These are phyloP conservation scores for Odocoileus hemionus DNA, from an alignment of 2,113 vertebrate genomes.

Conservation along the genomic window DNA sequence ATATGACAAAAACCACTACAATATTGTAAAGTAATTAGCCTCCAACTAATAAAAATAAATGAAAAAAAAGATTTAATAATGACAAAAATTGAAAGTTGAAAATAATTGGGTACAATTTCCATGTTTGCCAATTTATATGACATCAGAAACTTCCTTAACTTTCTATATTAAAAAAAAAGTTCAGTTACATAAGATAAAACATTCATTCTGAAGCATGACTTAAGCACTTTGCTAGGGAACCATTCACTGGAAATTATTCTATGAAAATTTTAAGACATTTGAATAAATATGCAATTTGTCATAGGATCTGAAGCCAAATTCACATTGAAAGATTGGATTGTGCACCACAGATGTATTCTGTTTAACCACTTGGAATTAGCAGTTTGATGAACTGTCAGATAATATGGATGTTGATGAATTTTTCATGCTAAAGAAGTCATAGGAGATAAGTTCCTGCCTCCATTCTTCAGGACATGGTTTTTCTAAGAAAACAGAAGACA, in stretches of 20 bases:
- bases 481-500: slow-evolving; percentile 48
- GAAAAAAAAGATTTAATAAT: neutral
- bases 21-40: no score
- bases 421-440: slow-evolving; percentile 71
- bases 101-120: slow-evolving; percentile 10
- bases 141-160: slow-evolving; percentile 36
- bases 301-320: slow-evolving; percentile 68
- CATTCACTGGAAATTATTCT: slow-evolving; percentile 48
- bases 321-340: slow-evolving; percentile 22
- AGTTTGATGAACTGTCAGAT: slow-evolving; percentile 67
- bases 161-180: slow-evolving; percentile 41
- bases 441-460: slow-evolving; percentile 68
- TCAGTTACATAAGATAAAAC: slow-evolving; percentile 44
- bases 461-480: slow-evolving; percentile 47
- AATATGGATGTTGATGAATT: slow-evolving; percentile 68
- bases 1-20: no score
- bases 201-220: slow-evolving; percentile 63
- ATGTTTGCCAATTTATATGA: slow-evolving; percentile 47
- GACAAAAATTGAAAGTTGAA: neutral
- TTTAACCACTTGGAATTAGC: slow-evolving; percentile 66
- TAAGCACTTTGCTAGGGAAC: slow-evolving; percentile 38
- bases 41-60: no score
- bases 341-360: slow-evolving; percentile 67
- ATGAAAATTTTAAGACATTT: slow-evolving; percentile 62
- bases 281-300: slow-evolving; percentile 73